Base-by-base conservation (phyloP, 2,888 invertebrate genomes). In the Toxonevra muliebris region DNA sequence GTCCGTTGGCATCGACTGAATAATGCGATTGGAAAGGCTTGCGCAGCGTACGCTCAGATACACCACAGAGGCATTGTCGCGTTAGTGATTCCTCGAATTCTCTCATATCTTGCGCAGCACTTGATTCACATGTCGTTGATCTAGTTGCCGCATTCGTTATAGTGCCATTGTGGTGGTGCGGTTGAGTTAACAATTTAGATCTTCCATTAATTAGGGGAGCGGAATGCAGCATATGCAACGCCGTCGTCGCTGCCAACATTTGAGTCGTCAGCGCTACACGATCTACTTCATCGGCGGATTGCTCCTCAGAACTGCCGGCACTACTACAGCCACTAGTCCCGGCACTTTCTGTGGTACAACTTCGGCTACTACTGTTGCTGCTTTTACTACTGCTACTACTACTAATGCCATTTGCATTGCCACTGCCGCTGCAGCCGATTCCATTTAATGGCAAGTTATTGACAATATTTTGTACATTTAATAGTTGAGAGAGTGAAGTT, bases 51-150 rank as follows among this genome's bases (percentile, higher is more conserved):
- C 88, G 88, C 77, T 93, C 93, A 20, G 92, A 89, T 71, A 93
- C 89, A 40, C 90, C 89, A 85, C 94, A 94, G 70, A 94, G 86
- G 81, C 94, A 94, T 82, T 93, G 93, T 61, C 90, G 90, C 54
- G 93, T 88, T 58, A 94, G 86, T 61, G 83, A 85, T 58, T 82
- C 80, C 71, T 85, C 85, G 66, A 85, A 85, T 66, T 84, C 82
- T 54, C 81, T 79, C 83, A 85, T 84, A 61, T 85, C 85, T 55
- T 81, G 82, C 11, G 64, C 72, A 17, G 76, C 70, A 1, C 70
- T 54, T 12, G 73, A 61, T 57, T 70, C 66, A 19, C 30, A 30
- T 30, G 45, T 30, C 20, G 48, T 30, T 19, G 50, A 8, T 2
- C 11, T 43, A 30, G 9, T n/a, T 40, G 43, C 19, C 2, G 30